Evolutionary conservation across 30 jellyfish, hydroid and myxozoan species (phyloP).

Genomic region (Mastigias papua): DNA sequence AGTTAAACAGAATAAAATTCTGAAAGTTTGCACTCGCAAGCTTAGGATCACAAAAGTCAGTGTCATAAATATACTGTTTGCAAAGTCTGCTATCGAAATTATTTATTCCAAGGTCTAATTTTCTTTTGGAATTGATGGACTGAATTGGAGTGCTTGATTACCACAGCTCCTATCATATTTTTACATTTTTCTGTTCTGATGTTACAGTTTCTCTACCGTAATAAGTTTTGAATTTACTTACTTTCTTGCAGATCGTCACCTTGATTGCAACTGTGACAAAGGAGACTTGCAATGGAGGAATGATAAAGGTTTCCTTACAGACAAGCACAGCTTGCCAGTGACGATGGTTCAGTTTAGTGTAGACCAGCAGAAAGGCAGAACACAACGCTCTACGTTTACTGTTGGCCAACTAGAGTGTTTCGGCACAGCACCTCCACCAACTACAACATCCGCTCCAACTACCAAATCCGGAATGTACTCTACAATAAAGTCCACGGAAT

Average conservation of each 20-base stretch:
- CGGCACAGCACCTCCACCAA: constrained; percentile 90
- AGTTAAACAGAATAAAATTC: no score
- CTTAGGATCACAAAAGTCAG: no score
- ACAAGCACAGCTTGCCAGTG: constrained; percentile 89
- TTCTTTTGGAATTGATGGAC: no score
- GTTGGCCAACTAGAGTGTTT: constrained; percentile 91
- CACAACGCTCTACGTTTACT: constrained; percentile 82
- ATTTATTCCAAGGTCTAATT: no score
- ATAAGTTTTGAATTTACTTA: neutral
- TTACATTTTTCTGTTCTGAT: neutral
- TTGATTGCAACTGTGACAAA: constrained; percentile 96
- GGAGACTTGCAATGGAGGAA: constrained; percentile 90
- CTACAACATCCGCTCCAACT: constrained; percentile 76
- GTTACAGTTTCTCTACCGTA: no score
- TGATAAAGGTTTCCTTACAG: constrained; percentile 89
- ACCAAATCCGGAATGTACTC: constrained; percentile 15
- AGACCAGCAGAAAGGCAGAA: constrained; percentile 68
- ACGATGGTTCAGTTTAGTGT: constrained; percentile 83
- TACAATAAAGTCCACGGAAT: neutral
- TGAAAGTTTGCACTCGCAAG: no score
- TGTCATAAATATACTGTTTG: no score
- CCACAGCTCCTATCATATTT: neutral
- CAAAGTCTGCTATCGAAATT: no score
- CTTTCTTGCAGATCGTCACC: constrained; percentile 67
- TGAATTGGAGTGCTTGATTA: no score